Evolutionary conservation across 2,797 vertebrate species (phyloP), one percentile per base, ranked within the genome.

Genomic region (Manis crassicaudata): DNA sequence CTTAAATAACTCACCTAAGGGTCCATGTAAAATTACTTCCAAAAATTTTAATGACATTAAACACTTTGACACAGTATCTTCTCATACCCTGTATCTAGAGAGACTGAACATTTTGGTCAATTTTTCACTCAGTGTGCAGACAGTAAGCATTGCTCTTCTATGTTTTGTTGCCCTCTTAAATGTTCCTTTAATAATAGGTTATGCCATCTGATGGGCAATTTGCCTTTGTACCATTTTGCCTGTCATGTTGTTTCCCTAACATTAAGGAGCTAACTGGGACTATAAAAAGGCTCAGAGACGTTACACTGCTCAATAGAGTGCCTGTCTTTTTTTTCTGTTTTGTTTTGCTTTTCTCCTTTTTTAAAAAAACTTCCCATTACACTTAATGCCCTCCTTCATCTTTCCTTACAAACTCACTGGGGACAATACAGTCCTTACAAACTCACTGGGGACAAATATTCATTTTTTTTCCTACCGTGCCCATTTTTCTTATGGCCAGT

Each of bases 161-260:
- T 93, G 68, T 94, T 96, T 35, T 94, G 46, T 27, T 97, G 13
- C n/a, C 63, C 92, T 92, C 88, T 97, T 82, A 92, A 75, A 50
- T 68, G 18, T 93, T 92, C 73, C 86, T 92, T 63, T 88, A 97
- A 96, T 94, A 96, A 83, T 62, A 95, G 94, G 89, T 85, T 97
- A 93, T 94, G 84, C 56, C 85, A 93, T 94, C 0, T 92, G 27
- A 84, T 35, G 10, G n/a, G 25, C 11, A 92, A 96, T 92, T 77
- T 88, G 21, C 46, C 65, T 62, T 92, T 90, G 21, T 3, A 90
- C 10, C 32, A 83, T 93, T 97, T 60, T 94, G 21, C 32, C 16
- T 92, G 35, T 93, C 65, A 52, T 1, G 3, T 25, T 68, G 9
- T 84, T 84, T 60, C 56, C 32, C n/a, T 23, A 85, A 54, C 1